phyloP scores from a whole-genome alignment of 2,888 invertebrate genomes.

The Cinara cedri region DNA sequence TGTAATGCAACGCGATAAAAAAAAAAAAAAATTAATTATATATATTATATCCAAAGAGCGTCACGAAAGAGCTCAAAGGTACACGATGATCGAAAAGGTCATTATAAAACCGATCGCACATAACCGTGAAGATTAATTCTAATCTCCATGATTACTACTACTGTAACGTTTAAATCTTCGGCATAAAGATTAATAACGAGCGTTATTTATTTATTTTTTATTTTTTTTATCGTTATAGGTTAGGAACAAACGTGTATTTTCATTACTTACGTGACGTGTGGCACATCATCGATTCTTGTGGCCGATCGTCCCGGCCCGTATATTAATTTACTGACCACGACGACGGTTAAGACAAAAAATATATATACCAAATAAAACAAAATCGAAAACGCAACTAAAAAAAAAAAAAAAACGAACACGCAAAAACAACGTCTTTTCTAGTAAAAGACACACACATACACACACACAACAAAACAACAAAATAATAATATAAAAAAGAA shows the following conservation, averaged over 20 bases:
- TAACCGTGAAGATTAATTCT: too few relatives aligned
- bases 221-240: neutral
- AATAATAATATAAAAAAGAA: neutral
- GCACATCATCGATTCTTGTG: conserved; percentile 7
- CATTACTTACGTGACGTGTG: conserved; percentile 19
- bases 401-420: conserved; percentile 36
- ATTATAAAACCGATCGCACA: too few relatives aligned
- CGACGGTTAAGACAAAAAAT: conserved; percentile 29
- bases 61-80: too few relatives aligned
- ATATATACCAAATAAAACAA: conserved; percentile 3
- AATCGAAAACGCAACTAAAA: neutral
- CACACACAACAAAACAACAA: neutral
- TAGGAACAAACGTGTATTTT: neutral
- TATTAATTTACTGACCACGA: conserved; percentile 17
- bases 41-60: too few relatives aligned
- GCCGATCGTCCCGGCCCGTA: neutral
- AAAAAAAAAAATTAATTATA: too few relatives aligned
- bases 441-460: neutral
- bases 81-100: too few relatives aligned
- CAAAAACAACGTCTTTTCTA: conserved; percentile 48
- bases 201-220: neutral
- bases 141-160: too few relatives aligned
- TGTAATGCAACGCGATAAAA: too few relatives aligned
- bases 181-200: neutral
- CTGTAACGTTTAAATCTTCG: too few relatives aligned